Percentiles rank a stretch among this genome's conserved stretches.
These are phyloP conservation scores for Silurus meridionalis DNA, from an alignment of 2,113 vertebrate species.

Conservation along the genomic window DNA sequence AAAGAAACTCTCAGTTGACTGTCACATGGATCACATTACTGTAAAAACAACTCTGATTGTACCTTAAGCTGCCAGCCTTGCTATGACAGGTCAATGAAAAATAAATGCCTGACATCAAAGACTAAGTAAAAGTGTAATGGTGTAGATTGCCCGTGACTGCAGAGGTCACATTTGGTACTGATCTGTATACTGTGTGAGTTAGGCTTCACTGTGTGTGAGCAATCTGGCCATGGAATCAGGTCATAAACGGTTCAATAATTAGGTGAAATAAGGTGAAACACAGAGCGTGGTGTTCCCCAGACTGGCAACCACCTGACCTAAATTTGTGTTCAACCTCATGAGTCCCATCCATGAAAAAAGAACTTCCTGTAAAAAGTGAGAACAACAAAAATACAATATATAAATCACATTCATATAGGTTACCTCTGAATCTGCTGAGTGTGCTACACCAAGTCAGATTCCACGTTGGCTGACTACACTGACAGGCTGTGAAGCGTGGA, in stretches of 20 bases:
- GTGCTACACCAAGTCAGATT: conserved; percentile 63
- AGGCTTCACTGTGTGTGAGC: background rate
- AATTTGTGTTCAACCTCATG: background rate
- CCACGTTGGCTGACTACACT: conserved; percentile 55
- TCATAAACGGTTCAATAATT: conserved; percentile 10
- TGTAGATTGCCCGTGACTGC: background rate
- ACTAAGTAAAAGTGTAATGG: conserved; percentile 24
- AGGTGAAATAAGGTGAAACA: background rate
- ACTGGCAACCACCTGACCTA: background rate
- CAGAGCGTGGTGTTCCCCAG: background rate
- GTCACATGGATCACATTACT: conserved; percentile 41
- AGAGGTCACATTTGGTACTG: conserved; percentile 36
- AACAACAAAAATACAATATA: background rate
- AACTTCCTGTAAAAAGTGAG: background rate
- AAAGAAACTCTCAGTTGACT: conserved; percentile 42
- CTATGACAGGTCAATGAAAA: conserved; percentile 28
- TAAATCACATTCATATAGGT: background rate
- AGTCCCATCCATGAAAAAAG: background rate
- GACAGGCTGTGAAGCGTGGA: conserved; percentile 63
- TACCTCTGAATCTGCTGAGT: conserved; percentile 22
- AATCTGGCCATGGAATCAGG: background rate
- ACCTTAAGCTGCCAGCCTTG: conserved; percentile 25
- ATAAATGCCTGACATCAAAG: conserved; percentile 45
- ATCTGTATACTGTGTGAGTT: conserved; percentile 10
- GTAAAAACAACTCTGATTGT: conserved; percentile 55